A percentile compares a stretch with the other conserved stretches of the same genome.
Conservation (phyloP, 2,888 invertebrate species). For the Platycnemis pennipes region DNA sequence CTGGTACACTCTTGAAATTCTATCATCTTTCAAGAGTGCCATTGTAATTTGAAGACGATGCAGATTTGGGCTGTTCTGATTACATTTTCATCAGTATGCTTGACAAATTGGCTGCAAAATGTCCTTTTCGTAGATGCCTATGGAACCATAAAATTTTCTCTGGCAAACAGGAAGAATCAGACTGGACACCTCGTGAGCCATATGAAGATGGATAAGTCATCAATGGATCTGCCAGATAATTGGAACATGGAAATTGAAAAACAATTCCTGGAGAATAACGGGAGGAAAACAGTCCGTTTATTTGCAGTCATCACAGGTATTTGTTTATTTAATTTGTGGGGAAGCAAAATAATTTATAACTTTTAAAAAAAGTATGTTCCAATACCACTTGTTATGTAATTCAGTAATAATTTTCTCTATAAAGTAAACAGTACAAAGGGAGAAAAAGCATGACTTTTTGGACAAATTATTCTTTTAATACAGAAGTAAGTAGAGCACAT, state of each 20-base stretch:
- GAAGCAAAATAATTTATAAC: no score
- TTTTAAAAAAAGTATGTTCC: no score
- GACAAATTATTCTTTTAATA: no score
- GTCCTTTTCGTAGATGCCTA: not conserved
- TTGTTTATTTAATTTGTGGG: no score
- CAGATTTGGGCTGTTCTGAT: not conserved
- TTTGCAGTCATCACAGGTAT: not conserved
- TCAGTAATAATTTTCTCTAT: no score
- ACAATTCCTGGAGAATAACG: not conserved
- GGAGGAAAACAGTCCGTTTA: not conserved
- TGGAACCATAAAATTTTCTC: not conserved
- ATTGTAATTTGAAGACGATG: not conserved
- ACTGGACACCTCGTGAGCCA: not conserved
- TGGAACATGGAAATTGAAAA: constrained; percentile 33
- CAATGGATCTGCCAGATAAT: constrained; percentile 5
- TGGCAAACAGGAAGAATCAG: constrained; percentile 23
- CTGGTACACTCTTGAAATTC: no score
- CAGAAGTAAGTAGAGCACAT: no score
- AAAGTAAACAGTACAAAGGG: no score
- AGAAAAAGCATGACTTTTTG: no score
- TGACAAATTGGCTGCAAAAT: not conserved
- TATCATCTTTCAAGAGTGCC: not conserved
- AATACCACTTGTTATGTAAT: no score
- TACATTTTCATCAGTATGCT: not conserved
- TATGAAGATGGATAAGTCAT: not conserved